Percentiles rank a stretch among this genome's conserved stretches.
These are phyloP conservation scores for Pangasius mekongensis DNA, from an alignment of 2,797 vertebrate genomes.

Conservation along the genomic window DNA sequence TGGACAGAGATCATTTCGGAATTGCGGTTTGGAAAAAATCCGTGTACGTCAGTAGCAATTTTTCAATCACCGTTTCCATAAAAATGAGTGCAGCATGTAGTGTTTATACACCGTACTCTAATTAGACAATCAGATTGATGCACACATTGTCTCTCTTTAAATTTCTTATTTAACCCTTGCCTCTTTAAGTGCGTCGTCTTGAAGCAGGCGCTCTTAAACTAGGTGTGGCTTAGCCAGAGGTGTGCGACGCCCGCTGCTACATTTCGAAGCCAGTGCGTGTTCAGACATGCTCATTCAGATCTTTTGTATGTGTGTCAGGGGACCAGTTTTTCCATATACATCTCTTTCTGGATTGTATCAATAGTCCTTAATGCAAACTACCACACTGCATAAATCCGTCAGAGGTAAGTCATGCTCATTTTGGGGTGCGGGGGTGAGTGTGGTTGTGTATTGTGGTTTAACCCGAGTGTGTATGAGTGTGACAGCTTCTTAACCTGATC, in stretches of 20 bases:
- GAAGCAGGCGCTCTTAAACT: conserved; percentile 19
- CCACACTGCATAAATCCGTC: not conserved
- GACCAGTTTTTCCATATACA: not conserved
- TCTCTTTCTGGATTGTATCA: not conserved
- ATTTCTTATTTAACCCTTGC: not conserved
- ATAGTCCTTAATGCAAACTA: not conserved
- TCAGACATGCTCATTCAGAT: conserved; percentile 24
- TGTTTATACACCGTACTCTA: not conserved
- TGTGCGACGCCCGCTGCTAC: conserved; percentile 19
- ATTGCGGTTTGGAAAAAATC: not conserved
- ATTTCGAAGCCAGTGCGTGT: not conserved
- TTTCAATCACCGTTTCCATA: not conserved
- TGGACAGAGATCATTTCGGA: not conserved
- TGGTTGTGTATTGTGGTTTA: not conserved
- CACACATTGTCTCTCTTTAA: not conserved
- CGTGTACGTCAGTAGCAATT: not conserved
- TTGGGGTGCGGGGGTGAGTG: not conserved
- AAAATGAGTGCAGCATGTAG: not conserved
- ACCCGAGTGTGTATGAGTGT: not conserved
- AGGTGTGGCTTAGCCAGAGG: conserved; percentile 45
- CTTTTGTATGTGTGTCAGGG: not conserved
- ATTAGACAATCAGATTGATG: not conserved
- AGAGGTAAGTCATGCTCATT: conserved; percentile 14
- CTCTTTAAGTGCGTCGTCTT: conserved; percentile 3
- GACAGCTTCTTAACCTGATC: not conserved